Base-by-base conservation (phyloP, 2,797 vertebrate genomes). In the Gallinago nigripennis region DNA sequence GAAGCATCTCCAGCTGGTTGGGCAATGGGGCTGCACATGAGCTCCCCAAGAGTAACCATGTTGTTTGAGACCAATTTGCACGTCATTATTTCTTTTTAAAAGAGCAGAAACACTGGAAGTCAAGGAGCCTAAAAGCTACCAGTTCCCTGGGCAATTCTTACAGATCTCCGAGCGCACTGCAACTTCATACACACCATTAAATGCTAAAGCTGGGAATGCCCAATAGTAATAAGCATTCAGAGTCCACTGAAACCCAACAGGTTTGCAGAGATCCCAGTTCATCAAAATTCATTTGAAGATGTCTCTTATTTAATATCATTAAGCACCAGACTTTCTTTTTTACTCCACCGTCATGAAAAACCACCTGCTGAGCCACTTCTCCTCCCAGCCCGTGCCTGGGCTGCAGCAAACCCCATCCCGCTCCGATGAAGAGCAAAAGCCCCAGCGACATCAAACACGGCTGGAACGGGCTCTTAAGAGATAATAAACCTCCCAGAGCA, bases 1-100 rank as follows among this genome's bases (percentile, higher is more conserved):
- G 33, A 80, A 79, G 68, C 63, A 30, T 37, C 33, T 58, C 53
- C 68, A 58, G 1, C 43, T 25, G 30, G 16, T 1, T n/a, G 43
- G 33, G 43, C 0, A 2, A 39, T 4, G 25, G 11, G 28, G 54
- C 54, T 39, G 63, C 31, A 5, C 3, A 8, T 0, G 5, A 82
- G n/a, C 79, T 53, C 33, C 43, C 64, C 24, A 23, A 12, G 31
- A 80, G 37, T 64, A 54, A 48, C 30, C 1, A 0, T 0, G 0
- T 7, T n/a, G 2, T 12, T 24, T 43, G 39, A 21, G 50, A 82
- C 31, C 33, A 16, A 24, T 19, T 19, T 25, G 27, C 21, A 24
- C 1, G 3, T 1, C 2, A 0, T 21, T 16, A 4, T n/a, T 33
- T 66, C 43, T 61, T 25, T 16, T 6, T 17, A 20, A 85, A 6